Evolutionary conservation across 2,888 invertebrate genomes (phyloP).

Genomic region (Amphipoea oculea): DNA sequence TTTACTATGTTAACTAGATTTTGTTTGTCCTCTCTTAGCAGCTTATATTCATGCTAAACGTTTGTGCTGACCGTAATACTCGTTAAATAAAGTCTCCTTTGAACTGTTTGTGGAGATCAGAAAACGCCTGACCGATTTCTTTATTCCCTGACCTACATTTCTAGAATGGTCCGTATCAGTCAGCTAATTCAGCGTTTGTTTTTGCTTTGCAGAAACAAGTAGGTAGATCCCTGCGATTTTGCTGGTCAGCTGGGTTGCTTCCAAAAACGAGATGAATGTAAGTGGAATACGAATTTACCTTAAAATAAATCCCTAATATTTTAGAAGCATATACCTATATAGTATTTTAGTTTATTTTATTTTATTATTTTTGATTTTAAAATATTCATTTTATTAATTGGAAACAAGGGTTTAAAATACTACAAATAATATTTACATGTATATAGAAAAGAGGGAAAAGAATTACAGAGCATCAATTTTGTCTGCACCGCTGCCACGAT

Average conservation of each 20-base stretch:
- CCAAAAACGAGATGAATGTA: background rate
- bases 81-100: conserved; percentile 50
- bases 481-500: background rate
- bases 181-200: conserved; percentile 51
- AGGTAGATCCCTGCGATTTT: conserved; percentile 15
- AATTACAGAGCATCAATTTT: background rate
- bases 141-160: conserved; percentile 60
- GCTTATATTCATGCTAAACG: conserved; percentile 14
- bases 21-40: conserved; percentile 29
- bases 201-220: conserved; percentile 43
- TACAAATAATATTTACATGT: background rate
- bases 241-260: background rate
- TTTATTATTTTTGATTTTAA: background rate
- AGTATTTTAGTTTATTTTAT: too few relatives aligned
- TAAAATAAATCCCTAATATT: background rate
- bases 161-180: conserved; percentile 42
- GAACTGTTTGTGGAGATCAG: conserved; percentile 58
- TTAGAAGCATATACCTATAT: too few relatives aligned
- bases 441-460: background rate
- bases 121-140: conserved; percentile 55
- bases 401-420: background rate
- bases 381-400: background rate
- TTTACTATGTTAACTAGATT: conserved; percentile 56
- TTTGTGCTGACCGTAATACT: conserved; percentile 52
- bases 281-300: conserved; percentile 1